Evolutionary conservation across 2,888 invertebrate species (phyloP), one percentile per base, ranked within the genome.

Genomic region (Pyralis farinalis): DNA sequence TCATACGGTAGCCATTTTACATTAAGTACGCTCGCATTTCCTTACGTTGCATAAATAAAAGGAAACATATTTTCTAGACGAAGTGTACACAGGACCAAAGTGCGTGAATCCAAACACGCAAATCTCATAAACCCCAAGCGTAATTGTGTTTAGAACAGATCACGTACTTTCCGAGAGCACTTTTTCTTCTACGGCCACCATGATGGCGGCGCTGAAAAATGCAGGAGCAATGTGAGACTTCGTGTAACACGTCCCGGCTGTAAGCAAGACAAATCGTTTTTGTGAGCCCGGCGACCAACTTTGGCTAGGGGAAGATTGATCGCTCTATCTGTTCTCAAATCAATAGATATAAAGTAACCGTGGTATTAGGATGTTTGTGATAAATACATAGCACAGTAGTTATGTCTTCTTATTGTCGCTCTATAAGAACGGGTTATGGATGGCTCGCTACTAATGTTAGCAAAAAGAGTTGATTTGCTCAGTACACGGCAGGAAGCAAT

Each of bases 201-300:
- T 45, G 46, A 43, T 46, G 44, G 45, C 37, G 47, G 38, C 51
- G 48, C 53, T 51, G 51, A 58, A 55, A 58, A 56, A 54, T 57
- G 47, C 47, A 53, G 42, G 55, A 49, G 51, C 48, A 49, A 49
- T 51, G 47, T 49, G 49, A 48, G 47, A 51, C 38, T 51, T 53
- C 47, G 42, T 49, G 53, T 45, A 55, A 51, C 51, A 54, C 49
- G 53, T 53, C 51, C 39, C 48, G 42, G 32, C 45, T 45, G 55
- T 56, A 64, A 62, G 58, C 53, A 60, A 63, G 63, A 66, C 59
- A 60, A 62, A 63, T 66, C 54, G 58, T 46, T 49, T 43, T 41
- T 43, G 47, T 37, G 50, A 42, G 49, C 42, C 43, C 39, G 46
- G 42, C 55, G 54, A 61, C 55, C 46, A 58, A 57, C 54, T 59